Percentiles rank a stretch among this genome's conserved stretches.
Conservation (phyloP, 2,797 vertebrate genomes). For the Onychomys leucogaster region DNA sequence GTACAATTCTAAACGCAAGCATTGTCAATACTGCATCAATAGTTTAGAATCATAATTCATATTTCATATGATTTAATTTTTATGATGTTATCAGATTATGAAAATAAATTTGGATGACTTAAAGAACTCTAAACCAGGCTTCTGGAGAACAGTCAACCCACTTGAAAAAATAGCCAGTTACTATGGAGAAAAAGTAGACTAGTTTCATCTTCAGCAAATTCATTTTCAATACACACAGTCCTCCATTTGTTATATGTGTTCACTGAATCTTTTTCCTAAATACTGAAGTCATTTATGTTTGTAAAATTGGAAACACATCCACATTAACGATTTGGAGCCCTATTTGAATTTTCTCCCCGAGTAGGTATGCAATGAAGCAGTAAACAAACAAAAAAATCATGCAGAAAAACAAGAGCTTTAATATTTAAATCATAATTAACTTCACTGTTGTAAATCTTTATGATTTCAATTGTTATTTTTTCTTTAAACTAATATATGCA, state of each 20-base stretch:
- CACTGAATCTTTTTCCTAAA: constrained; percentile 58
- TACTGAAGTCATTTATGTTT: neutral
- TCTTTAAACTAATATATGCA: neutral
- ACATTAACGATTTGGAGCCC: neutral
- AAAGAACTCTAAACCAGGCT: constrained; percentile 62
- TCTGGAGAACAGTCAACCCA: constrained; percentile 66
- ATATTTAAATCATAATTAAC: constrained; percentile 62
- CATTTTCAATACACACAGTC: constrained; percentile 14
- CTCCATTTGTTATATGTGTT: constrained; percentile 6
- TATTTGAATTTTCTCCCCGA: constrained; percentile 57
- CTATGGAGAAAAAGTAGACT: constrained; percentile 61
- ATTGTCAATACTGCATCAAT: neutral
- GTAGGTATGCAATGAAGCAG: constrained; percentile 13
- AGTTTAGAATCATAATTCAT: neutral
- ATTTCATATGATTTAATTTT: constrained; percentile 55
- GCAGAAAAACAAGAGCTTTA: constrained; percentile 7
- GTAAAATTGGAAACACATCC: constrained; percentile 10
- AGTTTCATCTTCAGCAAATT: neutral
- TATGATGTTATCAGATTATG: constrained; percentile 46
- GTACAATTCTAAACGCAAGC: constrained; percentile 16
- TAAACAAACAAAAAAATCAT: constrained; percentile 41
- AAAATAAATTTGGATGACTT: constrained; percentile 61
- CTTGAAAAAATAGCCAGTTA: constrained; percentile 70
- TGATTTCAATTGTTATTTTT: neutral
- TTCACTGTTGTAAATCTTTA: constrained; percentile 22